phyloP scores from a whole-genome alignment of 2,888 invertebrate genomes.

The Hybos culiciformis region DNA sequence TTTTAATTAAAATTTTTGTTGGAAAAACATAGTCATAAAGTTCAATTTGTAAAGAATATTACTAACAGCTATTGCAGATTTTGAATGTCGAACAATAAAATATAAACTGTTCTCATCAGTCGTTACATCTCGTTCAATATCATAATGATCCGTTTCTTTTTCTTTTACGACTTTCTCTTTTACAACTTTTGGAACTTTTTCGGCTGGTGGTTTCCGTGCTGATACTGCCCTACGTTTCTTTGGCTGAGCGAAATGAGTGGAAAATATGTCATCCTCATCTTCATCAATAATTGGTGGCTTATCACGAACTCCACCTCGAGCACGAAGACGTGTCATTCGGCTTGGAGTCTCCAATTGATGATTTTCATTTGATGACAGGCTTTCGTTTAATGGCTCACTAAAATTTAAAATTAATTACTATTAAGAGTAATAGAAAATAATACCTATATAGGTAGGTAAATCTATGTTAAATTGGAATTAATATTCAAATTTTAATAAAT shows the following conservation, averaged over 20 bases:
- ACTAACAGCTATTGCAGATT: constrained; percentile 61
- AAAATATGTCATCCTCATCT: constrained; percentile 34
- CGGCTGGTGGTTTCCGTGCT: constrained; percentile 23
- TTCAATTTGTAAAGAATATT: background rate
- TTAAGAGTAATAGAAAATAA: background rate
- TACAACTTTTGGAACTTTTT: constrained; percentile 28
- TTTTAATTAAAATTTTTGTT: no score
- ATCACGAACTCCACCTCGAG: constrained; percentile 37
- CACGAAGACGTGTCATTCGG: constrained; percentile 51
- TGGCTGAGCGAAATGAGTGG: constrained; percentile 25
- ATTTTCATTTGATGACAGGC: constrained; percentile 39
- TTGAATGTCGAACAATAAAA: constrained; percentile 68
- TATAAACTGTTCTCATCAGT: constrained; percentile 79
- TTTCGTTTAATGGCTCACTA: constrained; percentile 24
- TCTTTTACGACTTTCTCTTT: constrained; percentile 32
- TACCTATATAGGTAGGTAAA: constrained; percentile 19
- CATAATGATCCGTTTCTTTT: constrained; percentile 31
- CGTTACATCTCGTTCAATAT: constrained; percentile 37
- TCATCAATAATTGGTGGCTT: constrained; percentile 37
- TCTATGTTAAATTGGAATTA: no score
- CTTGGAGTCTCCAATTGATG: constrained; percentile 40
- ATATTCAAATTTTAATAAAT: no score
- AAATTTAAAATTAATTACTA: background rate
- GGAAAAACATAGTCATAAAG: background rate
- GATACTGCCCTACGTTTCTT: constrained; percentile 26